Evolutionary conservation across 2,113 vertebrate genomes (phyloP).

Genomic region (Tiliqua scincoides): DNA sequence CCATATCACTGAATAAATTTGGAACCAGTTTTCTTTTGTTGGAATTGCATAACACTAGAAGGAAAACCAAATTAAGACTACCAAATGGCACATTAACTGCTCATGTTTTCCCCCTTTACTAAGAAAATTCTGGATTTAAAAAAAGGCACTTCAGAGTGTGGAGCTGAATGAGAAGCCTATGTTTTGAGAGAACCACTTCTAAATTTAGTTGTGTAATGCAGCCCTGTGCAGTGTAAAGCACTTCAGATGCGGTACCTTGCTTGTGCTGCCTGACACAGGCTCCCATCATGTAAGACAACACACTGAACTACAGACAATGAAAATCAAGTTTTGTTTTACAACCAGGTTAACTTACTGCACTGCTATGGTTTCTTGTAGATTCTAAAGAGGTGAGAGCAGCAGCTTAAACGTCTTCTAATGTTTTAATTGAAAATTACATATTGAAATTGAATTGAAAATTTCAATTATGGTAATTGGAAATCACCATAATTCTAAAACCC

Average conservation of each 20-base stretch:
- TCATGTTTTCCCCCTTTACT: not conserved
- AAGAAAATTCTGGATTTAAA: slow-evolving; percentile 22
- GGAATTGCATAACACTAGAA: not conserved
- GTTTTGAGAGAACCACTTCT: slow-evolving; percentile 14
- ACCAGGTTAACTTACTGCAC: not conserved
- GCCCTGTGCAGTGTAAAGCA: slow-evolving; percentile 41
- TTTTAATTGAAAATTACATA: slow-evolving; percentile 71
- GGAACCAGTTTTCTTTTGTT: not conserved
- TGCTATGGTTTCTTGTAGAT: not conserved
- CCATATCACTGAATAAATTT: not conserved
- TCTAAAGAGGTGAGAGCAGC: slow-evolving; percentile 4
- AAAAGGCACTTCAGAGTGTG: slow-evolving; percentile 19
- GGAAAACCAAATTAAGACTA: not conserved
- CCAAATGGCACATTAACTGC: slow-evolving; percentile 5
- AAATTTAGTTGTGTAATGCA: slow-evolving; percentile 21
- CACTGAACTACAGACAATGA: slow-evolving; percentile 18
- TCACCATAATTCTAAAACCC: slow-evolving; percentile 73
- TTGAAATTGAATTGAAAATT: too few species aligned
- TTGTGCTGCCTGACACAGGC: not conserved
- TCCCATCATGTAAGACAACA: not conserved
- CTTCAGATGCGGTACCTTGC: slow-evolving; percentile 33
- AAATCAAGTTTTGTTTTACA: not conserved
- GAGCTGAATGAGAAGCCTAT: slow-evolving; percentile 7
- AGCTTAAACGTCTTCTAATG: slow-evolving; percentile 29
- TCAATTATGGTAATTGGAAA: slow-evolving; percentile 76